Percentiles rank a stretch among this genome's conserved stretches.
Conservation (phyloP, 1,140 invertebrate species). For the Oncopeltus fasciatus region DNA sequence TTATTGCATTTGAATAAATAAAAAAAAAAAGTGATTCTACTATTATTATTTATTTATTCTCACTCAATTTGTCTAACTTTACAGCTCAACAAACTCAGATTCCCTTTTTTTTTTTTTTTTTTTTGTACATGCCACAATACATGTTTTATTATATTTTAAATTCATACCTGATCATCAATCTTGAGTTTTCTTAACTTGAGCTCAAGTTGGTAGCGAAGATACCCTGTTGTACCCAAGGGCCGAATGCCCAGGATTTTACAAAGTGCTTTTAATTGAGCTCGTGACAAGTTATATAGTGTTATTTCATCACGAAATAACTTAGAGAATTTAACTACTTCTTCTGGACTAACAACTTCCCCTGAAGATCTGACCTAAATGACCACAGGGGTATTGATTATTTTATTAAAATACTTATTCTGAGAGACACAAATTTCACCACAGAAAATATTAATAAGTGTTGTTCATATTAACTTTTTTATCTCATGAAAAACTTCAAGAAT, state of each 20-base stretch:
- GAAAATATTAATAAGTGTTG: too few species aligned
- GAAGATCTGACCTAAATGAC: conserved; percentile 35
- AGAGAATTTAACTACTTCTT: conserved; percentile 93
- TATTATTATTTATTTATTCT: background rate
- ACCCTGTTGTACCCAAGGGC: conserved; percentile 75
- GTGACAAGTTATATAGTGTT: conserved; percentile 82
- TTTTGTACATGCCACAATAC: background rate
- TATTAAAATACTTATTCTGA: too few species aligned
- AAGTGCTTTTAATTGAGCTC: conserved; percentile 78
- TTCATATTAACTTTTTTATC: too few species aligned
- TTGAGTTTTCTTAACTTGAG: conserved; percentile 80
- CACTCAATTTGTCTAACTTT: background rate
- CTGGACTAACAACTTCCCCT: conserved; percentile 70
- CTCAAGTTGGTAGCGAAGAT: conserved; percentile 82
- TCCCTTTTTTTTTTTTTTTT: too few species aligned
- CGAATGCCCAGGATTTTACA: conserved; percentile 85
- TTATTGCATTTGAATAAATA: too few species aligned
- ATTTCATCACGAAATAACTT: conserved; percentile 98
- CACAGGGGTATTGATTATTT: too few species aligned
- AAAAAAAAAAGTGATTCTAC: too few species aligned
- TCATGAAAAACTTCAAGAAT: too few species aligned
- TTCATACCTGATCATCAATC: conserved; percentile 84
- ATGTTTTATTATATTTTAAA: background rate
- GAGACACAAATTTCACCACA: too few species aligned
- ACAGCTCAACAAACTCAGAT: background rate